Evolutionary conservation across 2,888 invertebrate genomes (phyloP), one percentile per base, ranked within the genome.

Genomic region (Mythimna loreyi): DNA sequence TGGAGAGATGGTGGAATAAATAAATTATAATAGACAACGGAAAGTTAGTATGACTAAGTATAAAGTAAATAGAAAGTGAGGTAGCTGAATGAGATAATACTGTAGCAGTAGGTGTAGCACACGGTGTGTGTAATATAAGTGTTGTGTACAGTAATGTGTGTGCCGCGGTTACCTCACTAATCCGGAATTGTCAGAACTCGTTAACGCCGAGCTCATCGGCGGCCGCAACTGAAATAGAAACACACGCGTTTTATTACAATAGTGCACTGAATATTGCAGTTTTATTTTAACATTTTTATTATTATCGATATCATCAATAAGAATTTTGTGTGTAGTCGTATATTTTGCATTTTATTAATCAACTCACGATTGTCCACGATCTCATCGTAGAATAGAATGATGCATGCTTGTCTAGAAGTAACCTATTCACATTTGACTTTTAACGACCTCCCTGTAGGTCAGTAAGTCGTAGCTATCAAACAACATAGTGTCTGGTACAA

Each of bases 181-280:
- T 92, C 96, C 96, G 92, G 96, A 95, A 93, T 95, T 95, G 89
- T 96, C 96, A 92, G 96, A 95, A 94, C 92, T 95, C 90, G 95
- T 92, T 91, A 96, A 89, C 88, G 93, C 90, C 84, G 94, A 91
- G 85, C 92, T 91, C 92, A 94, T 94, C 78, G 95, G 94, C 82
- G 95, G 95, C 92, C 96, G 95, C 88, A 96, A 93, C 96, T 95
- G 93, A 75, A 95, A 94, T 73, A 72, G 70, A 82, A 86, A 80
- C 30, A 64, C 3, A 21, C 16, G 3, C 45, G 25, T 58, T 66
- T 53, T 36, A 62, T 13, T 47, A 60, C 43, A 9, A 30, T 50
- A 16, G n/a, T n/a, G 13, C n/a, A 5, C 23, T 60, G 47, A 23
- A 40, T 47, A n/a, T 23, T 21, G n/a, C 11, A 40, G 19, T 40